Evolutionary conservation across 2,888 invertebrate genomes (phyloP).

Genomic region (Helicoverpa assulta): DNA sequence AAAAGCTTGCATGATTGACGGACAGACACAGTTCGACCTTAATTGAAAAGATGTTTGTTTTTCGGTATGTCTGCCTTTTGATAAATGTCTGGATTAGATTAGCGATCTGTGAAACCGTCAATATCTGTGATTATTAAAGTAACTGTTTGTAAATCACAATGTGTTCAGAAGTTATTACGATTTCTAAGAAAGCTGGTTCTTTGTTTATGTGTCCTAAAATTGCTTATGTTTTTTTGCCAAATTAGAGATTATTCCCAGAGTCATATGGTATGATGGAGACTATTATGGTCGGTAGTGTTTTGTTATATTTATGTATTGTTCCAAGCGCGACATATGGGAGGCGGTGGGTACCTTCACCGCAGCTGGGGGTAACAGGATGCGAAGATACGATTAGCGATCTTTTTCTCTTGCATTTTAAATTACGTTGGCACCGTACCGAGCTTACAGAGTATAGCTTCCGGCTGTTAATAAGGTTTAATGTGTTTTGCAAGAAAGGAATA

Average conservation of each 20-base stretch:
- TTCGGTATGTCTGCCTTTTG: conserved; percentile 14
- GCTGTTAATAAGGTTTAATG: conserved; percentile 20
- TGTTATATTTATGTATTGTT: conserved; percentile 37
- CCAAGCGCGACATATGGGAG: conserved; percentile 56
- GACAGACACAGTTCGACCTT: conserved; percentile 17
- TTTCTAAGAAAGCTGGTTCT: conserved; percentile 25
- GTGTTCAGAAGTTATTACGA: conserved; percentile 1
- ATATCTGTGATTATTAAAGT: conserved; percentile 18
- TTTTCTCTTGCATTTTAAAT: conserved; percentile 46
- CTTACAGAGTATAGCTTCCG: conserved; percentile 41
- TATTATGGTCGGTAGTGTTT: conserved; percentile 24
- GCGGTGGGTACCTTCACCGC: conserved; percentile 44
- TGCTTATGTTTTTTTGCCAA: conserved; percentile 15
- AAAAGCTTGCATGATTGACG: conserved; percentile 25
- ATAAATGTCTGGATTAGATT: conserved; percentile 7
- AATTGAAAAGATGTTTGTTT: conserved; percentile 31
- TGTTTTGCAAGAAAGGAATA: background rate
- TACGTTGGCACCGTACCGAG: conserved; percentile 22
- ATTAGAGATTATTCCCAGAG: conserved; percentile 9
- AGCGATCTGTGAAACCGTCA: conserved; percentile 14
- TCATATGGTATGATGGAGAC: conserved; percentile 30
- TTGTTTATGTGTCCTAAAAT: conserved; percentile 21
- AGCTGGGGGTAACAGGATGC: conserved; percentile 63
- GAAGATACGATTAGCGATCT: conserved; percentile 48
- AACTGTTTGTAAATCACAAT: conserved; percentile 1